phyloP scores from a whole-genome alignment of 2,888 invertebrate species.

The Pandemis corylana region DNA sequence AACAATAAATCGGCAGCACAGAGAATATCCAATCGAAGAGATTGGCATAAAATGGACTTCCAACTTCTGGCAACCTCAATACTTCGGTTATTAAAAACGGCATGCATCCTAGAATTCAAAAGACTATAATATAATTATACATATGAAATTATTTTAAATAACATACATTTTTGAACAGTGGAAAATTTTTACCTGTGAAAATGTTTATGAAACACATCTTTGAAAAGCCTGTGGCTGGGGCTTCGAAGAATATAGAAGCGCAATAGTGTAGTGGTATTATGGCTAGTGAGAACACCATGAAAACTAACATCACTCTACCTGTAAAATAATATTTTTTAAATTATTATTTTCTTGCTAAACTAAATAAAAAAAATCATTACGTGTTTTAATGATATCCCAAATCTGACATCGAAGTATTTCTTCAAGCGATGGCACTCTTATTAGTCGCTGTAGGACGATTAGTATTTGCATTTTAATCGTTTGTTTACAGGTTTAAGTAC shows the following conservation, averaged over 20 bases:
- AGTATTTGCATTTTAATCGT: too few species aligned
- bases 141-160: conserved; percentile 13
- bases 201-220: conserved; percentile 87
- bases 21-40: conserved; percentile 86
- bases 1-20: conserved; percentile 82
- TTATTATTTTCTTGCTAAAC: too few species aligned
- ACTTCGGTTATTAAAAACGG: conserved; percentile 86
- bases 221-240: conserved; percentile 88
- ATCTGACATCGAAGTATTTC: background rate
- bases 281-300: conserved; percentile 86
- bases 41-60: conserved; percentile 80
- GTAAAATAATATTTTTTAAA: conserved; percentile 41
- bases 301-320: conserved; percentile 81
- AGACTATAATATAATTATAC: conserved; percentile 23
- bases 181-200: conserved; percentile 66
- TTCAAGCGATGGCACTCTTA: too few species aligned
- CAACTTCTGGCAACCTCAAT: conserved; percentile 83
- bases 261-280: conserved; percentile 88
- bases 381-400: too few species aligned
- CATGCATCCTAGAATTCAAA: conserved; percentile 82
- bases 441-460: too few species aligned
- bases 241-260: conserved; percentile 85
- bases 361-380: too few species aligned
- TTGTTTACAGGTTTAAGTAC: too few species aligned
- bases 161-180: background rate